Base-by-base conservation (phyloP, 2,113 vertebrate genomes). In the Macroglossus sobrinus region DNA sequence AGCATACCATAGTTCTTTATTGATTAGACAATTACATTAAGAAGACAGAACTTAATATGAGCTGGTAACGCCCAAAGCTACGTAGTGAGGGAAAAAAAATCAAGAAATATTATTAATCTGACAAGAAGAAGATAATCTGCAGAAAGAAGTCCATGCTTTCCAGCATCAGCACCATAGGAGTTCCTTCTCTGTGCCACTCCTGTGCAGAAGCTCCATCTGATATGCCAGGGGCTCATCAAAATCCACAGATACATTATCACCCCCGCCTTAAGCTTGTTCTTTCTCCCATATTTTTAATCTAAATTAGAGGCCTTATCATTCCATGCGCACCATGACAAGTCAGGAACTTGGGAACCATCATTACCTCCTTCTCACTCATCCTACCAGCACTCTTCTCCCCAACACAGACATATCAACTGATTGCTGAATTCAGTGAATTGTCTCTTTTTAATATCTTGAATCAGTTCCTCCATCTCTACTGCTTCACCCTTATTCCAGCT, bases 21-120 rank as follows among this genome's bases (percentile, higher is more conserved):
- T 98, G 97, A 96, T 78, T 96, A 11, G 82, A 95, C 84, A 97
- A 95, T 97, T 94, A 97, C 92, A 93, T 92, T 86, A 89, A 94
- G 89, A 84, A 95, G 47, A 89, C n/a, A 96, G 40, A 78, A 92
- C 22, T 91, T 91, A 91, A 97, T 47, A 47, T 79, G 82, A 96
- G 63, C 85, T 43, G 33, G 61, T 40, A 92, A 92, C 59, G 96
- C 80, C 66, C 0, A 0, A 87, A 97, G 92, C 63, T 91, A 38
- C 63, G 96, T 91, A 93, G 76, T 93, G 66, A 95, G 71, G 78
- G 90, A 97, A 91, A 95, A 91, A 97, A 91, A 95, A 86, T 92
- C 94, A 84, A 88, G 90, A 76, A 19, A 33, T 3, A 5, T 22
- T 18, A 84, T 33, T 0, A 26, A 80, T 16, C 4, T 12, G 78